Conservation (phyloP, 2,797 vertebrate species). For the Falco biarmicus region DNA sequence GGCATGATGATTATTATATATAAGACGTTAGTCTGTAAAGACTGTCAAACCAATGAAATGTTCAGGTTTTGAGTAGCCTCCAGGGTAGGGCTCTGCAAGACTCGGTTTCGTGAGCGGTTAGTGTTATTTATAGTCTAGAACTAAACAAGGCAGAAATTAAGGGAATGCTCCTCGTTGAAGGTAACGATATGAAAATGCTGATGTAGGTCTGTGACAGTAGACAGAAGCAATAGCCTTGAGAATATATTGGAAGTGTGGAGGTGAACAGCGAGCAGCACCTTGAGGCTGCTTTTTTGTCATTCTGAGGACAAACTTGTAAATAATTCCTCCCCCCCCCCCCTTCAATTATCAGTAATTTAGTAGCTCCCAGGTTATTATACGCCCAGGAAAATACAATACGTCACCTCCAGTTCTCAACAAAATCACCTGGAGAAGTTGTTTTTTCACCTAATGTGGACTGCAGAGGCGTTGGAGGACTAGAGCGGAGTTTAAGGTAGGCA, state of each 20-base stretch:
- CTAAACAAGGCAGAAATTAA: constrained; percentile 72
- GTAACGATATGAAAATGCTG: constrained; percentile 61
- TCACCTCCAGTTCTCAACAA: neutral
- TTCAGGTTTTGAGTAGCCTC: constrained; percentile 44
- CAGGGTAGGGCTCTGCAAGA: constrained; percentile 22
- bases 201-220: constrained; percentile 26
- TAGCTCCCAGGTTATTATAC: neutral
- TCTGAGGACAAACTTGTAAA: constrained; percentile 18
- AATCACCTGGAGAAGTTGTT: neutral
- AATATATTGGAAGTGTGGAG: constrained; percentile 23
- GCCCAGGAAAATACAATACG: neutral
- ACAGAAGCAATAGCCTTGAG: constrained; percentile 31
- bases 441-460: constrained; percentile 56
- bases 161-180: constrained; percentile 36
- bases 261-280: constrained; percentile 7
- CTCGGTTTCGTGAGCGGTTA: constrained; percentile 42
- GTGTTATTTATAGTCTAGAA: constrained; percentile 60
- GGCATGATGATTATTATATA: constrained; percentile 59
- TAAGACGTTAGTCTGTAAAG: constrained; percentile 28
- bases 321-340: neutral
- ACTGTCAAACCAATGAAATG: constrained; percentile 44
- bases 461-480: constrained; percentile 10
- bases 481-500: constrained; percentile 69
- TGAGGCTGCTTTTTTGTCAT: constrained; percentile 60
- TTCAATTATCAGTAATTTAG: constrained; percentile 51